Conservation (phyloP, 2,113 vertebrate species). For the Heptranchias perlo region DNA sequence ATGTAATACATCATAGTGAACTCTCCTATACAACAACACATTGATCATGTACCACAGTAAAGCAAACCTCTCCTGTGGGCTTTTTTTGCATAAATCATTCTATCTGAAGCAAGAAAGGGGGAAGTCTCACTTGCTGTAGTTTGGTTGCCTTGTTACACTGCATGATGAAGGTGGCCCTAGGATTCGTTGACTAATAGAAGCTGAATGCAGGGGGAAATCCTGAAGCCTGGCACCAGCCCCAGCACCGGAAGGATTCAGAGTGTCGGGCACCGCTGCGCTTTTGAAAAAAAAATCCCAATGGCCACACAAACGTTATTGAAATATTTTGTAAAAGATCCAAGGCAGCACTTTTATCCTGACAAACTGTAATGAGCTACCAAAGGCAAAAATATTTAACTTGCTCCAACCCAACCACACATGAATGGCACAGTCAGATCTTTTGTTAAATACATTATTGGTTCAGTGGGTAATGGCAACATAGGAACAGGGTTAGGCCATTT, state of each 20-base stretch:
- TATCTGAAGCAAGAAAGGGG: neutral
- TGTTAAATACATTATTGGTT: too few species aligned
- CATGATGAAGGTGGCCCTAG: neutral
- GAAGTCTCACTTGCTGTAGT: neutral
- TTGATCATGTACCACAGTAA: neutral
- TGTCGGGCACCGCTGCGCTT: neutral
- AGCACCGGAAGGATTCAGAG: neutral
- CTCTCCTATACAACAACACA: neutral
- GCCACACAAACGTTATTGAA: neutral
- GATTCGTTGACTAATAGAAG: neutral
- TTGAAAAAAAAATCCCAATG: neutral
- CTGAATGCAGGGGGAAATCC: neutral
- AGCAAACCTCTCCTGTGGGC: neutral
- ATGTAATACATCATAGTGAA: slow-evolving; percentile 1
- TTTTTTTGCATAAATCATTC: neutral
- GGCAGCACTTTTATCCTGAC: neutral
- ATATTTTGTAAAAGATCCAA: neutral
- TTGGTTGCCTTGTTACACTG: neutral
- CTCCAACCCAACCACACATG: neutral
- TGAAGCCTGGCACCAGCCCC: neutral
- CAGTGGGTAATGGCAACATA: neutral
- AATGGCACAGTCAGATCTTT: too few species aligned
- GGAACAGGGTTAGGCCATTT: neutral
- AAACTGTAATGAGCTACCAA: neutral
- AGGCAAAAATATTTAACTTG: neutral